Percentiles rank a stretch among this genome's conserved stretches.
Conservation (phyloP, 2,113 vertebrate genomes). For the Mormyrus lacerda region DNA sequence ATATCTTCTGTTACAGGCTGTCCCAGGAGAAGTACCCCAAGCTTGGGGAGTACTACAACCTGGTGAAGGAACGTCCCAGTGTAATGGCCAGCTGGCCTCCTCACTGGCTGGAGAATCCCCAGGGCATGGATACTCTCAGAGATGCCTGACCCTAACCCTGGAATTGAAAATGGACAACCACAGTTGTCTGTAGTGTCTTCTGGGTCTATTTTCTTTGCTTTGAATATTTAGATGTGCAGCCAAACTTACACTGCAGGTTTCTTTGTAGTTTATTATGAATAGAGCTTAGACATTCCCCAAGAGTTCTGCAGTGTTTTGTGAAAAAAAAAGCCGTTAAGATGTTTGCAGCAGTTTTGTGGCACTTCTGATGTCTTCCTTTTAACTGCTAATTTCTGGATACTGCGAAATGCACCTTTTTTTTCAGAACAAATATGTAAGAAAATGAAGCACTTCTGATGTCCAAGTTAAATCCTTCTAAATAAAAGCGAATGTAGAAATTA, state of each 20-base stretch:
- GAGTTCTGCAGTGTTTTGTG: not conserved
- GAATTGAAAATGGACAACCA: not conserved
- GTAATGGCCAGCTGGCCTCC: conserved; percentile 57
- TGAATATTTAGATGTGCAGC: not conserved
- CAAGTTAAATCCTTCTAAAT: not conserved
- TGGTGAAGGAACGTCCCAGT: conserved; percentile 56
- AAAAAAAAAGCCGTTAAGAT: not conserved
- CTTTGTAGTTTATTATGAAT: no score
- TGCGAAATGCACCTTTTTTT: not conserved
- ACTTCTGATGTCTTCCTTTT: not conserved
- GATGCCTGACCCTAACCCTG: conserved; percentile 42
- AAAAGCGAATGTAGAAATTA: not conserved
- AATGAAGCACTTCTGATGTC: not conserved
- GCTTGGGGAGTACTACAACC: conserved; percentile 48
- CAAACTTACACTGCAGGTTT: no score
- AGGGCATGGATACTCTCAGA: conserved; percentile 44
- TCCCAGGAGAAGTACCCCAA: conserved; percentile 47
- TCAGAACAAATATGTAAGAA: not conserved
- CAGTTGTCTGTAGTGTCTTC: not conserved
- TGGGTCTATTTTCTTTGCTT: not conserved
- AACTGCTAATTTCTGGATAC: not conserved
- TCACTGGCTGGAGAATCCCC: conserved; percentile 54
- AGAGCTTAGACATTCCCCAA: not conserved
- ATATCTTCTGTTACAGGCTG: conserved; percentile 37
- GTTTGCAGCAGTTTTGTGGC: not conserved